Evolutionary conservation across 1,140 invertebrate species (phyloP).

Genomic region (Uloborus diversus): DNA sequence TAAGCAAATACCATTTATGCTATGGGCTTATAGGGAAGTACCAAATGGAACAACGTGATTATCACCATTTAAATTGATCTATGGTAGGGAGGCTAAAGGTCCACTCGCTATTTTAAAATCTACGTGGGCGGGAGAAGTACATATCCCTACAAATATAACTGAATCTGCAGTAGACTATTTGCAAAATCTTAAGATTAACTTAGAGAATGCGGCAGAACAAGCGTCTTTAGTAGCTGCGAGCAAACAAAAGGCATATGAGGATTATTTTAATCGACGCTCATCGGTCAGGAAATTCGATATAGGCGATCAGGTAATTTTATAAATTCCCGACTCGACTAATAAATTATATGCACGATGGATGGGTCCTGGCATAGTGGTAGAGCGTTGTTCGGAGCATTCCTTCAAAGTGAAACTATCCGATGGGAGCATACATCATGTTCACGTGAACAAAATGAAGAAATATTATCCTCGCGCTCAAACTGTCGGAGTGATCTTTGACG

Average conservation of each 20-base stretch:
- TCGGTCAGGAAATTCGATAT: background rate
- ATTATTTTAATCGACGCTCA: background rate
- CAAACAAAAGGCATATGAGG: background rate
- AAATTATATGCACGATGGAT: background rate
- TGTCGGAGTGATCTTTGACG: background rate
- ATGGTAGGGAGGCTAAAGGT: background rate
- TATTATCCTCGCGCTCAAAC: background rate
- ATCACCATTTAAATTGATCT: background rate
- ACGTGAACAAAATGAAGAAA: background rate
- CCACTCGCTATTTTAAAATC: conserved; percentile 9
- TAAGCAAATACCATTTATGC: background rate
- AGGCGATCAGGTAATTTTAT: background rate
- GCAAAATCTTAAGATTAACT: background rate
- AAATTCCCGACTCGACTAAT: background rate
- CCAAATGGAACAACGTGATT: background rate
- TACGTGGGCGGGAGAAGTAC: conserved; percentile 4
- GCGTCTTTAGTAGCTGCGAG: too few relatives aligned
- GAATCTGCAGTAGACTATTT: background rate
- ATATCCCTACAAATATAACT: background rate
- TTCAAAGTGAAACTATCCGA: background rate
- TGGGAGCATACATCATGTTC: background rate
- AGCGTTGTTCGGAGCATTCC: background rate
- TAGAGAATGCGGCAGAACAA: background rate
- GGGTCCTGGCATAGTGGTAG: too few relatives aligned
- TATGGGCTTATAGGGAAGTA: conserved; percentile 24